These are phyloP conservation scores for Amblyornis subalaris DNA, from an alignment of 2,113 vertebrate genomes.

Conservation along the genomic window DNA sequence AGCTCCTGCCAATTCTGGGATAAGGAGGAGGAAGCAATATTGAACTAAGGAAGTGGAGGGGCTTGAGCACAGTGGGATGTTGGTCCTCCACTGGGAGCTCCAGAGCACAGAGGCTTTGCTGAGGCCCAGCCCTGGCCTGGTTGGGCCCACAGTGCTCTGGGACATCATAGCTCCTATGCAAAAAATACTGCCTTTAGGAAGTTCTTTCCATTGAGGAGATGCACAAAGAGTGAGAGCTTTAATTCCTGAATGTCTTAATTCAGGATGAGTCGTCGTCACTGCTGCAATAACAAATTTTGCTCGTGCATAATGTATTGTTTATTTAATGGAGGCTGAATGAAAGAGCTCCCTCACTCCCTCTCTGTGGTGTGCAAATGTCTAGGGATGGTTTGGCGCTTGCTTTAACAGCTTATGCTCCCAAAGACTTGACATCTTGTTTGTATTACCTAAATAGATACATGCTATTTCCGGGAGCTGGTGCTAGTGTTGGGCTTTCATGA, in stretches of 20 bases:
- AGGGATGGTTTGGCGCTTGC: not conserved
- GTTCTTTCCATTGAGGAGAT: not conserved
- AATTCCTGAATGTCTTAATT: not conserved
- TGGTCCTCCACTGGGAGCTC: not conserved
- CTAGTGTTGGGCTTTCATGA: not conserved
- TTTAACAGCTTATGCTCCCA: not conserved
- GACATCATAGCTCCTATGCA: not conserved
- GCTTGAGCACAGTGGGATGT: not conserved
- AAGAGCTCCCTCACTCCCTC: not conserved
- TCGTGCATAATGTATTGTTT: not conserved
- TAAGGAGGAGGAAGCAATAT: not conserved
- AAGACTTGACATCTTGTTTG: slow-evolving; percentile 42
- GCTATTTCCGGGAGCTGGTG: not conserved
- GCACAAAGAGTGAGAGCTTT: not conserved
- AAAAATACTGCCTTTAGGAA: not conserved
- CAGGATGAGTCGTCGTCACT: not conserved
- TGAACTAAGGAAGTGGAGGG: not conserved
- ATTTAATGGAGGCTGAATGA: not conserved
- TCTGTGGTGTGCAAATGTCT: not conserved
- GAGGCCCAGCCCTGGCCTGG: not conserved
- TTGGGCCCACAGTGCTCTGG: not conserved
- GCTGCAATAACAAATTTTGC: not conserved
- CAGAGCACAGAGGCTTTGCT: not conserved
- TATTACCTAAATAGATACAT: not conserved
- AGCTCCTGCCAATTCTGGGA: not conserved